Percentiles rank a stretch among this genome's conserved stretches.
These are phyloP conservation scores for Drosophila paramelanica DNA, from an alignment of 2,888 invertebrate species.

Conservation along the genomic window DNA sequence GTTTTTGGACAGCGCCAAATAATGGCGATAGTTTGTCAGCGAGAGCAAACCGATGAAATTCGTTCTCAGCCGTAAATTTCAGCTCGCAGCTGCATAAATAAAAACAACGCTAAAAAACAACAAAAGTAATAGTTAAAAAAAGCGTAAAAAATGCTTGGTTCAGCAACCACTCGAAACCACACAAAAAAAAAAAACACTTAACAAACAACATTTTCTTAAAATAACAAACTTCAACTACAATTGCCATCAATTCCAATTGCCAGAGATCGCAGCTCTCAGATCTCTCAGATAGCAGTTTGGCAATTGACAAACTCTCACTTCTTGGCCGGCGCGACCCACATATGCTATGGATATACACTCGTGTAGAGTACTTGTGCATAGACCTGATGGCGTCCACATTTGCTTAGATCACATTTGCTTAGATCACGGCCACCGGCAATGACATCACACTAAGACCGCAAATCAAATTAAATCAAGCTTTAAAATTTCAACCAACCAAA, in stretches of 20 bases:
- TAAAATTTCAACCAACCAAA: conserved; percentile 23
- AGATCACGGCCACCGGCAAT: conserved; percentile 53
- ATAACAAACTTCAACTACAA: conserved; percentile 67
- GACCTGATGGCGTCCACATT: conserved; percentile 48
- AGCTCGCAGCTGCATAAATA: conserved; percentile 69
- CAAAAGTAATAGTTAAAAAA: conserved; percentile 36
- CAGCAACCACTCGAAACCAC: conserved; percentile 39
- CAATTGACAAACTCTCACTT: conserved; percentile 71
- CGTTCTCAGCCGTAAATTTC: conserved; percentile 41
- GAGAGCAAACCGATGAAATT: conserved; percentile 16
- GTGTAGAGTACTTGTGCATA: conserved; percentile 18
- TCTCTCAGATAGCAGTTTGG: conserved; percentile 7
- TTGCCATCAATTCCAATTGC: conserved; percentile 68
- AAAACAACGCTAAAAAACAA: conserved; percentile 28
- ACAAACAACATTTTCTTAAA: conserved; percentile 55
- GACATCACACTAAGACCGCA: conserved; percentile 63
- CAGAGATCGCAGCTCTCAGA: conserved; percentile 43
- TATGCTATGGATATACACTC: conserved; percentile 35
- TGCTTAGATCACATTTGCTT: conserved; percentile 46
- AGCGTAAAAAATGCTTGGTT: conserved; percentile 12
- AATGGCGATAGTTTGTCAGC: conserved; percentile 29
- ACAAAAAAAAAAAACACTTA: conserved; percentile 39
- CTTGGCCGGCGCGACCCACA: conserved; percentile 59
- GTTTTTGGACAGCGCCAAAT: conserved; percentile 40
- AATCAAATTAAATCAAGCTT: conserved; percentile 60